phyloP scores from a whole-genome alignment of 2,113 vertebrate genomes.

The Ptyas mucosa region DNA sequence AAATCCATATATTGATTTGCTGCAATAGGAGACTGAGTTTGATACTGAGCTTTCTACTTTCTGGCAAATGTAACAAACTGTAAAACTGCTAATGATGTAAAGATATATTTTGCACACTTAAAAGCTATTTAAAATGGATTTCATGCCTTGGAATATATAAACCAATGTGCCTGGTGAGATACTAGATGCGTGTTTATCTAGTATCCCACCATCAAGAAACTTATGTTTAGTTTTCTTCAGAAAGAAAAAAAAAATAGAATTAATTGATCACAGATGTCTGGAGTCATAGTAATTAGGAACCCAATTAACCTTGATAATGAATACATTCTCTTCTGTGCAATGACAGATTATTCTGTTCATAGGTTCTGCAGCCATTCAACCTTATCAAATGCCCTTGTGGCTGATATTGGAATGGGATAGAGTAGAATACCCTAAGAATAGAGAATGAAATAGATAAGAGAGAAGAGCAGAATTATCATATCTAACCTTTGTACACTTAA shows the following conservation, averaged over 20 bases:
- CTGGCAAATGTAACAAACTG: background rate
- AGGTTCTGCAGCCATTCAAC: background rate
- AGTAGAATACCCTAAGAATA: slow-evolving; percentile 14
- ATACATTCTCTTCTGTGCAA: slow-evolving; percentile 33
- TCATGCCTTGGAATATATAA: background rate
- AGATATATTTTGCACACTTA: slow-evolving; percentile 6
- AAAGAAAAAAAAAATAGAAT: background rate
- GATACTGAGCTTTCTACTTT: slow-evolving; percentile 2
- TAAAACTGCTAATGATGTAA: background rate
- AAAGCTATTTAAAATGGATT: background rate
- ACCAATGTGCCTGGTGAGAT: background rate
- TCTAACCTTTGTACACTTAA: background rate
- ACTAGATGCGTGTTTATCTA: background rate
- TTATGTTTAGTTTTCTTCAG: background rate
- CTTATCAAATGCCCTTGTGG: background rate
- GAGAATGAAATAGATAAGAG: slow-evolving; percentile 21
- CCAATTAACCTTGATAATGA: slow-evolving; percentile 65
- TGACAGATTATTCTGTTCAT: slow-evolving; percentile 47
- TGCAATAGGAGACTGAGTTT: slow-evolving; percentile 10
- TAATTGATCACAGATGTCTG: slow-evolving; percentile 49
- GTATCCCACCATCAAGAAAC: background rate
- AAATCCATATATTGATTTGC: background rate
- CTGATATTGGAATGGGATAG: background rate
- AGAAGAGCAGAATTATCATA: background rate
- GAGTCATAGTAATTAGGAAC: slow-evolving; percentile 46